Conservation (phyloP, 2,113 vertebrate genomes). For the Chloroceryle aenea region DNA sequence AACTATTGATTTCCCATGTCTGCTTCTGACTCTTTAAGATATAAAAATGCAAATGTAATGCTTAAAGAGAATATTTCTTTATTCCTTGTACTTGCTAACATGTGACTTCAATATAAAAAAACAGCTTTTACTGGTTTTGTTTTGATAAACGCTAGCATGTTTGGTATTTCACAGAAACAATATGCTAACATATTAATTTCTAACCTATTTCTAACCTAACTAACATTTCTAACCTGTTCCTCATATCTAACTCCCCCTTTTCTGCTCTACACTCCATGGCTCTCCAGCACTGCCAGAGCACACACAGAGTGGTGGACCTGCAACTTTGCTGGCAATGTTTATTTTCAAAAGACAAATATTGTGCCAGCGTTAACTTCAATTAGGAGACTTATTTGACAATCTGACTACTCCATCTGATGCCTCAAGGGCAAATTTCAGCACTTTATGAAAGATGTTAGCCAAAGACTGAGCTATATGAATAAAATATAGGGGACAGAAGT, state of each 20-base stretch:
- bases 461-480: conserved; percentile 69
- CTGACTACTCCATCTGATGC: conserved; percentile 84
- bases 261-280: background rate
- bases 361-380: conserved; percentile 79
- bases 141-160: background rate
- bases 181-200: background rate
- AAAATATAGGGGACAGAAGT: conserved; percentile 73
- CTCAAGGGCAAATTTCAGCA: conserved; percentile 83
- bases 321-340: conserved; percentile 76
- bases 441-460: conserved; percentile 71
- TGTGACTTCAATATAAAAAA: background rate
- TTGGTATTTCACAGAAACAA: conserved; percentile 12
- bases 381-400: conserved; percentile 80
- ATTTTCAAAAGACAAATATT: conserved; percentile 81
- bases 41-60: conserved; percentile 52
- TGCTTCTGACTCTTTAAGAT: conserved; percentile 45
- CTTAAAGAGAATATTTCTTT: conserved; percentile 15
- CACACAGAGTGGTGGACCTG: conserved; percentile 53
- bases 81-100: background rate
- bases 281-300: conserved; percentile 36
- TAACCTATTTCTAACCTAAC: background rate
- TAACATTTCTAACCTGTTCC: background rate
- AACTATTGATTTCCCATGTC: conserved; percentile 48
- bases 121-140: background rate
- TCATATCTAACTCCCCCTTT: background rate